These are phyloP conservation scores for Ianthella basta DNA, from an alignment of 37 sponge, comb jelly and placozoan genomes.

Conservation along the genomic window DNA sequence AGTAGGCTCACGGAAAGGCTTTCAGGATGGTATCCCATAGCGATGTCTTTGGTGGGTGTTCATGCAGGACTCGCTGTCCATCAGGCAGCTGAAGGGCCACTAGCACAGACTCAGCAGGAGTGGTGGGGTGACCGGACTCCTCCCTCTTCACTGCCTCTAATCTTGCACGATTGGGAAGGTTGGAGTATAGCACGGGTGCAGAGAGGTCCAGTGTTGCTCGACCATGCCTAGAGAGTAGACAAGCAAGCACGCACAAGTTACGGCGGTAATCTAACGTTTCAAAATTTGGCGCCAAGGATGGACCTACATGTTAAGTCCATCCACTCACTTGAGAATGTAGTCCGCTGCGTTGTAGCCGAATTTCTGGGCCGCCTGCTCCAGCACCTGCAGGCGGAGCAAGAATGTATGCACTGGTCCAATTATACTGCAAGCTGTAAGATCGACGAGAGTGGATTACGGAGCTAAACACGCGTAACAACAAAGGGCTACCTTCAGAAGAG, in stretches of 20 bases:
- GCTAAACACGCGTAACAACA: too few relatives aligned
- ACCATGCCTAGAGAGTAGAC: constrained; percentile 46
- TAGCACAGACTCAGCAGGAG: neutral
- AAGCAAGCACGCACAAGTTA: neutral
- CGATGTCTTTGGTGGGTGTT: constrained; percentile 22
- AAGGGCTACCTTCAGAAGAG: constrained; percentile 46
- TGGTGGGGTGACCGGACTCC: neutral
- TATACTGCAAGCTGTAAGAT: too few relatives aligned
- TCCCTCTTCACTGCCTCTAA: constrained; percentile 48
- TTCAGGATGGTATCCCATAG: constrained; percentile 42
- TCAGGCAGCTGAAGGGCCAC: constrained; percentile 68
- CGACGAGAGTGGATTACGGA: too few relatives aligned
- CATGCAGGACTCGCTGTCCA: constrained; percentile 46
- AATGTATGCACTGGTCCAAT: too few relatives aligned
- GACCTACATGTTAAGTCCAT: too few relatives aligned
- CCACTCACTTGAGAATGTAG: constrained; percentile 63
- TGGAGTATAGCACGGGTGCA: constrained; percentile 39
- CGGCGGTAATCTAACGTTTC: neutral
- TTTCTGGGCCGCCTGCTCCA: constrained; percentile 61
- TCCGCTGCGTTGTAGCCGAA: constrained; percentile 41
- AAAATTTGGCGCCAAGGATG: too few relatives aligned
- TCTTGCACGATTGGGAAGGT: constrained; percentile 69
- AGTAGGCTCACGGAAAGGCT: neutral
- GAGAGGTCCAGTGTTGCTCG: constrained; percentile 51
- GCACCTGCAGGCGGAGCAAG: constrained; percentile 31